Evolutionary conservation across 2,797 vertebrate species (phyloP).

Genomic region (Sparus aurata): DNA sequence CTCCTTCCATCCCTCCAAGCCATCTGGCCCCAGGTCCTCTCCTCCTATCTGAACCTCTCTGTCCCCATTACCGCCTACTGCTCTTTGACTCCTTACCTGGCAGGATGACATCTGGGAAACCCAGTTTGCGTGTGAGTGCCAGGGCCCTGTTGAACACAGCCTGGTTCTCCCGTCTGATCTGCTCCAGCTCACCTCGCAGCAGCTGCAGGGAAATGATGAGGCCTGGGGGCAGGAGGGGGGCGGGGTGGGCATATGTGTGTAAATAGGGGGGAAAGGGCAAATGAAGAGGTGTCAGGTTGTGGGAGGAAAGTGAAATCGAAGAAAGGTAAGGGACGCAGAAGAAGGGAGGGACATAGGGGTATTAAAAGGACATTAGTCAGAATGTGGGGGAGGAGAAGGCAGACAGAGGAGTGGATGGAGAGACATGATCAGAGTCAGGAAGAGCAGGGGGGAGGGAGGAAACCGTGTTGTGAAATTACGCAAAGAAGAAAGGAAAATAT

Average conservation of each 20-base stretch:
- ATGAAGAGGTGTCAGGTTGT: conserved; percentile 41
- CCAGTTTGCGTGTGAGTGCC: conserved; percentile 96
- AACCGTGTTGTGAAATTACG: conserved; percentile 48
- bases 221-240: conserved; percentile 80
- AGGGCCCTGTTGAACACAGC: conserved; percentile 96
- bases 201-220: conserved; percentile 97
- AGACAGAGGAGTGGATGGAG: conserved; percentile 65
- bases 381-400: conserved; percentile 72
- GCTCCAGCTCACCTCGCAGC: conserved; percentile 96
- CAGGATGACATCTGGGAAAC: conserved; percentile 99
- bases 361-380: conserved; percentile 82
- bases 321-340: conserved; percentile 40
- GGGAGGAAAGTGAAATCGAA: conserved; percentile 42
- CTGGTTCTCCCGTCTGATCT: conserved; percentile 96
- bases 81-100: conserved; percentile 89
- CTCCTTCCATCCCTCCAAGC: conserved; percentile 49
- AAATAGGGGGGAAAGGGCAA: conserved; percentile 26
- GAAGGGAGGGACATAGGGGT: conserved; percentile 57
- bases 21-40: conserved; percentile 56
- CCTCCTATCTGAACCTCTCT: conserved; percentile 30
- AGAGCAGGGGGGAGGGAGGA: conserved; percentile 42
- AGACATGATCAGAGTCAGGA: conserved; percentile 63
- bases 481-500: conserved; percentile 45
- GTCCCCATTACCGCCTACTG: conserved; percentile 33
- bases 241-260: conserved; percentile 14